These are phyloP conservation scores for Cavia aperea DNA, from an alignment of 2,113 vertebrate genomes.

Conservation along the genomic window DNA sequence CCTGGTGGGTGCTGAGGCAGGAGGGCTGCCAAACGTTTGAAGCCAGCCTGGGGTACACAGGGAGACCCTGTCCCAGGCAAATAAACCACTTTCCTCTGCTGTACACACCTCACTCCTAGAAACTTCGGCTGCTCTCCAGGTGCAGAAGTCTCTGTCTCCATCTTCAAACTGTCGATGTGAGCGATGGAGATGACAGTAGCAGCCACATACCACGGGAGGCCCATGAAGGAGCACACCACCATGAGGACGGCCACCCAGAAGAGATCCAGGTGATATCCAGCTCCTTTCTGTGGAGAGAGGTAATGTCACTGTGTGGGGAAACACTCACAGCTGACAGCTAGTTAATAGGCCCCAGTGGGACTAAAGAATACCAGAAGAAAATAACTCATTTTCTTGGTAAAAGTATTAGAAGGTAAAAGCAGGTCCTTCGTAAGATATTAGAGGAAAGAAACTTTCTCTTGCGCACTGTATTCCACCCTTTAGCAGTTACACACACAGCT, in stretches of 20 bases:
- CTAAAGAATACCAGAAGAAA: not conserved
- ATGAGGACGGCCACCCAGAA: constrained; percentile 94
- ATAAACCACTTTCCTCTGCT: not conserved
- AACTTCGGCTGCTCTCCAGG: constrained; percentile 98
- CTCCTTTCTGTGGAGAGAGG: constrained; percentile 87
- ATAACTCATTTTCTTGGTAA: not conserved
- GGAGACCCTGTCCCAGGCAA: not conserved
- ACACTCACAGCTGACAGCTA: not conserved
- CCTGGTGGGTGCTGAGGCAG: not conserved
- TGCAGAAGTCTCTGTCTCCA: constrained; percentile 97
- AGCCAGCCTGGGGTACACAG: not conserved
- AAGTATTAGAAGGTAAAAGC: not conserved
- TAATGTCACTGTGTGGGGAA: not conserved
- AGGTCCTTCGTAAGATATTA: not conserved
- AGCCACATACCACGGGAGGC: constrained; percentile 96
- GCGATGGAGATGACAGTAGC: constrained; percentile 98
- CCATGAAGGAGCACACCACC: constrained; percentile 95
- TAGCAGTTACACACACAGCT: not conserved
- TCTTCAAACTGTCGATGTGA: constrained; percentile 98
- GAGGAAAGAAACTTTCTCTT: not conserved
- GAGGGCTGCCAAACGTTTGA: not conserved
- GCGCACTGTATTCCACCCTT: not conserved
- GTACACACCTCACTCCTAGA: constrained; percentile 90
- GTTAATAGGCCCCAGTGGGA: not conserved
- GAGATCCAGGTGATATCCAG: constrained; percentile 96